Evolutionary conservation across 2,797 vertebrate genomes (phyloP).

Genomic region (Simalia tracyae): DNA sequence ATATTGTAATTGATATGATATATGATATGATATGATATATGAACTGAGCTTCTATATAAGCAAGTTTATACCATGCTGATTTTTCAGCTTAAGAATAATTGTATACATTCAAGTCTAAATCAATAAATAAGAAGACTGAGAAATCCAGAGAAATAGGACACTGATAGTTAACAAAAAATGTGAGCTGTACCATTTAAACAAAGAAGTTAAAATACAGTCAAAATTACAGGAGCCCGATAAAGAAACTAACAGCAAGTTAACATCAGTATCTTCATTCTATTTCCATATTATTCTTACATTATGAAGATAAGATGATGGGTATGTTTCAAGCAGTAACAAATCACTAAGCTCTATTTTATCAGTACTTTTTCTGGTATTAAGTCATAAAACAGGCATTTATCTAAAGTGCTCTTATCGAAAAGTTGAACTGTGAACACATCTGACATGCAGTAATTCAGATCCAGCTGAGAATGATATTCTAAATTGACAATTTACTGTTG

Average conservation of each 20-base stretch:
- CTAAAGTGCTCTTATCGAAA: conserved; percentile 40
- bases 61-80: neutral
- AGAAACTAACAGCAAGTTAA: neutral
- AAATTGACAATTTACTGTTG: conserved; percentile 34
- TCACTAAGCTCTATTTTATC: conserved; percentile 8
- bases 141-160: fast-evolving
- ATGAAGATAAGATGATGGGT: conserved; percentile 34
- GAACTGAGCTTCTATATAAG: neutral
- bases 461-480: conserved; percentile 52
- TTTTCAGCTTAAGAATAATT: neutral
- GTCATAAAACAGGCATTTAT: conserved; percentile 29
- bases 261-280: neutral
- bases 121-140: neutral
- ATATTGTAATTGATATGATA: too few species aligned
- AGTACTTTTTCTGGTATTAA: conserved; percentile 37
- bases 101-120: neutral
- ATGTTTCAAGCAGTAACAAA: conserved; percentile 30
- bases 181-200: neutral
- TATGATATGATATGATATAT: too few species aligned
- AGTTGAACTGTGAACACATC: conserved; percentile 52
- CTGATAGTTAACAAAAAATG: neutral
- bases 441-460: conserved; percentile 44
- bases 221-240: neutral
- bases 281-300: conserved; percentile 41
- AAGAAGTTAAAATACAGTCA: neutral